A percentile compares a stretch with the other conserved stretches of the same genome.
Evolutionary conservation across 2,888 invertebrate genomes (phyloP).

Genomic region (Leucozona laternaria): DNA sequence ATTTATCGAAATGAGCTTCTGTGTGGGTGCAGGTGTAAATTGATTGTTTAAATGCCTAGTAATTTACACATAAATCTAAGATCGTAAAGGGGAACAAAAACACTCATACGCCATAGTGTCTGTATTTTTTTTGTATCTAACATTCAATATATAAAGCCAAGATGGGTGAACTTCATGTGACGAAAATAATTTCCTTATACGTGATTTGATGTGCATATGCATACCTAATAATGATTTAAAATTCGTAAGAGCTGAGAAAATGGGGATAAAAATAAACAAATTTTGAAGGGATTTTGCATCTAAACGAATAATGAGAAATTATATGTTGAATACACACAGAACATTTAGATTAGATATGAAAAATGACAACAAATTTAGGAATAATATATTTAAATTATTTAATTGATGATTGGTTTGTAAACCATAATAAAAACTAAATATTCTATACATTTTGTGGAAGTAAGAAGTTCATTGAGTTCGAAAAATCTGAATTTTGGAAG

Average conservation of each 20-base stretch:
- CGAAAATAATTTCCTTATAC: slow-evolving; percentile 4
- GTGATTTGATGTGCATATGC: slow-evolving; percentile 1
- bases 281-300: background rate
- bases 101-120: slow-evolving; percentile 63
- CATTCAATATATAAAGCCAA: background rate
- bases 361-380: too few relatives aligned
- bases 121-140: background rate
- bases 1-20: slow-evolving; percentile 21
- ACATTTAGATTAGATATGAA: too few relatives aligned
- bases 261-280: background rate
- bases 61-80: too few relatives aligned
- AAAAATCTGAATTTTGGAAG: too few relatives aligned
- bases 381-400: too few relatives aligned
- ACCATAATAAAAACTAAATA: too few relatives aligned
- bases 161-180: background rate
- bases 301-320: background rate
- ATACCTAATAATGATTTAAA: background rate
- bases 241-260: background rate
- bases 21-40: slow-evolving; percentile 47
- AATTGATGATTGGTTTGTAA: too few relatives aligned
- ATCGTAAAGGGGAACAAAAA: background rate
- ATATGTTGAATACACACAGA: background rate
- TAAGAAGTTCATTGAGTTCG: too few relatives aligned
- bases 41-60: slow-evolving; percentile 8
- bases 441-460: too few relatives aligned